Conservation (phyloP, 2,797 vertebrate species). For the Pipistrellus kuhlii region DNA sequence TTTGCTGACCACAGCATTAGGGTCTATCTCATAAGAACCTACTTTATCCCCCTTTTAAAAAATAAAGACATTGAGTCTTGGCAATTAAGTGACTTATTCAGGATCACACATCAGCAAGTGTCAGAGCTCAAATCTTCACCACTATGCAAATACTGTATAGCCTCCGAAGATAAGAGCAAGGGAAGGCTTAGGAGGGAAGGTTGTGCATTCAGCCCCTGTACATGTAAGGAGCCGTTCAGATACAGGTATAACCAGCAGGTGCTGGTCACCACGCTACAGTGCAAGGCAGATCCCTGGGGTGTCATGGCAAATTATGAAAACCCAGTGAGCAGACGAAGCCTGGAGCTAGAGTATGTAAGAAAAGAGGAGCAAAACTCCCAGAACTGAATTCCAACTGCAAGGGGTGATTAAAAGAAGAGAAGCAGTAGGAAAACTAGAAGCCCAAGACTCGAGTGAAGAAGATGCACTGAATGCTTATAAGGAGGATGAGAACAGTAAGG, state of each 20-base stretch:
- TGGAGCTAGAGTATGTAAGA: background rate
- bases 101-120: background rate
- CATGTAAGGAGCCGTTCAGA: background rate
- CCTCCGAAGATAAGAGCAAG: background rate
- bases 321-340: background rate
- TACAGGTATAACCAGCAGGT: background rate
- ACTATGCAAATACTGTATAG: background rate
- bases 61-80: background rate
- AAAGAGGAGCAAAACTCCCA: background rate
- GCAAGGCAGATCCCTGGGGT: background rate
- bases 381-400: background rate
- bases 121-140: background rate
- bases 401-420: background rate
- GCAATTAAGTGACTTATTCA: background rate
- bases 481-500: background rate
- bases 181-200: background rate
- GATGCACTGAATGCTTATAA: rapidly evolving
- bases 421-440: background rate
- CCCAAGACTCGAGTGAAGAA: background rate
- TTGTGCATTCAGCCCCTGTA: background rate
- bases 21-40: background rate
- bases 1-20: no score
- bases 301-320: background rate
- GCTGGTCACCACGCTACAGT: background rate
- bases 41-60: background rate